Evolutionary conservation across 2,797 vertebrate species (phyloP).

Genomic region (Ibycter americanus): DNA sequence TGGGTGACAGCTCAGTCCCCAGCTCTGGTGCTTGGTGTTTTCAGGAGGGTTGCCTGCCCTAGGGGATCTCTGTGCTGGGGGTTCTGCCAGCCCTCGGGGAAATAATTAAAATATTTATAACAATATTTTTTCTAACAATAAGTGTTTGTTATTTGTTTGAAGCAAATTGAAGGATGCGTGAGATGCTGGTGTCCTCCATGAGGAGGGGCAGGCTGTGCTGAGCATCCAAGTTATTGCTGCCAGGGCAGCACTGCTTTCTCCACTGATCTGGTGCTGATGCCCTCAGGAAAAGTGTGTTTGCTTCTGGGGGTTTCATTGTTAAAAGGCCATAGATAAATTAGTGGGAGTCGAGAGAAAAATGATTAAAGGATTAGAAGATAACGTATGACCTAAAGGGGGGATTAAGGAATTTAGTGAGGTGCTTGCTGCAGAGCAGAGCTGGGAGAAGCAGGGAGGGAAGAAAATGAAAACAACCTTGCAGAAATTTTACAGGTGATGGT

Average conservation of each 20-base stretch:
- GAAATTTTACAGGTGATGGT: background rate
- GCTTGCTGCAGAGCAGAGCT: accelerated
- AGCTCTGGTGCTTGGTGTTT: background rate
- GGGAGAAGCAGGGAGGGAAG: background rate
- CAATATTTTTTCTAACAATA: background rate
- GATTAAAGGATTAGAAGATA: conserved; percentile 49
- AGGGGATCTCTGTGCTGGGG: background rate
- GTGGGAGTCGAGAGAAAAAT: conserved; percentile 1
- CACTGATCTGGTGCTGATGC: background rate
- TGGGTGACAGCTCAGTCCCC: background rate
- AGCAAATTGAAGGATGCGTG: background rate
- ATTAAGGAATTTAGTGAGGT: conserved; percentile 26
- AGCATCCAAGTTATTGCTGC: background rate
- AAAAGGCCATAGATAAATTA: conserved; percentile 30
- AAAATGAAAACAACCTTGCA: background rate
- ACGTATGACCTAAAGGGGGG: background rate
- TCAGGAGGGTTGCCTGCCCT: background rate
- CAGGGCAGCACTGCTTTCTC: accelerated
- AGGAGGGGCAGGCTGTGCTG: background rate
- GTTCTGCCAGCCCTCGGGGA: background rate
- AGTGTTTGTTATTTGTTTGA: background rate
- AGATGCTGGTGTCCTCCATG: background rate
- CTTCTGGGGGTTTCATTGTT: background rate
- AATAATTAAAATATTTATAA: background rate
- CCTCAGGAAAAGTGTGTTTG: background rate